A percentile compares a stretch with the other conserved stretches of the same genome.
phyloP scores from a whole-genome alignment of 92 coral and sea anemone species.

The Phymanthus crucifer region DNA sequence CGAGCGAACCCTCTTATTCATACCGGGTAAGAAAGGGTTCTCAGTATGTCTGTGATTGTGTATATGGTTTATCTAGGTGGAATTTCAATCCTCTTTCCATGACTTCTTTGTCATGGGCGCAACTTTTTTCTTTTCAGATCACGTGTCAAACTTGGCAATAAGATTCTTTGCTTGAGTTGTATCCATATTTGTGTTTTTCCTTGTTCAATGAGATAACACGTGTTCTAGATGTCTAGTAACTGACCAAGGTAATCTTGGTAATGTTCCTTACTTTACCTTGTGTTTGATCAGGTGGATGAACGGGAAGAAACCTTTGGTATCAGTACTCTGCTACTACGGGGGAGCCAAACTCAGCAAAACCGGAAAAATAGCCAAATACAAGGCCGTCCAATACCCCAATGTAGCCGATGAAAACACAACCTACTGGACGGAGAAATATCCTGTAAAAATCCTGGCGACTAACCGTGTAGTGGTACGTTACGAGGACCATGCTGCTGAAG shows the following conservation, averaged over 20 bases:
- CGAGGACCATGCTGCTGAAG: slow-evolving; percentile 53
- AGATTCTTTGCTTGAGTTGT: no score
- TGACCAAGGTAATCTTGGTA: neutral
- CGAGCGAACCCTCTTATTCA: slow-evolving; percentile 68
- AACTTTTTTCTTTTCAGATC: no score
- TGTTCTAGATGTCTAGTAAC: neutral
- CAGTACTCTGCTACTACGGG: slow-evolving; percentile 83
- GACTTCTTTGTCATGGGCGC: no score
- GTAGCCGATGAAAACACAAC: slow-evolving; percentile 27
- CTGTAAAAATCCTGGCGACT: slow-evolving; percentile 73
- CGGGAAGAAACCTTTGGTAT: slow-evolving; percentile 51
- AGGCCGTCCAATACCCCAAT: slow-evolving; percentile 73
- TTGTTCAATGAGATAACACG: no score
- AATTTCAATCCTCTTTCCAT: no score
- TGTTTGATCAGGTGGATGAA: slow-evolving; percentile 23
- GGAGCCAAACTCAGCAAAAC: slow-evolving; percentile 78
- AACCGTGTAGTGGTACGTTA: slow-evolving; percentile 69
- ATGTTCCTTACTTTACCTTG: neutral
- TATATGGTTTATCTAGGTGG: no score
- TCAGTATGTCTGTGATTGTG: no score
- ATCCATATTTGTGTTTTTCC: no score
- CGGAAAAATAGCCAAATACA: slow-evolving; percentile 80
- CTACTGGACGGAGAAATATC: slow-evolving; percentile 53
- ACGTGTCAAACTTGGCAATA: no score
- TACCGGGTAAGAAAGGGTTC: slow-evolving; percentile 57